phyloP scores from a whole-genome alignment of 2,113 vertebrate species.

The Castor canadensis region DNA sequence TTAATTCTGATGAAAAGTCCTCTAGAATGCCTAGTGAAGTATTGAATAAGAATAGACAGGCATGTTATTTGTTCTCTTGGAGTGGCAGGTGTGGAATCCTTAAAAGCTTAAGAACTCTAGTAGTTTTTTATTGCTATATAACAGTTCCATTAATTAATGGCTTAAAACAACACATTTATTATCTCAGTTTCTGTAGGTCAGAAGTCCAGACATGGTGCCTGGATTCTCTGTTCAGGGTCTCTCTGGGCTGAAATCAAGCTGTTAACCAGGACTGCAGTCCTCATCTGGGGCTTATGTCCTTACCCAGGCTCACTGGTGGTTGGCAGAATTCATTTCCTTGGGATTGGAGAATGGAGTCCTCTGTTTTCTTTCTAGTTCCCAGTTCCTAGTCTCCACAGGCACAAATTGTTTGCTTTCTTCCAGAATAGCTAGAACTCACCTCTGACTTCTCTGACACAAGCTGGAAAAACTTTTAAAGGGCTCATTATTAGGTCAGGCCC shows the following conservation, averaged over 20 bases:
- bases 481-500: not conserved
- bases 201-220: not conserved
- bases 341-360: not conserved
- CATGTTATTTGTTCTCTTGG: not conserved
- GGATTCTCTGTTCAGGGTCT: not conserved
- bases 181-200: not conserved
- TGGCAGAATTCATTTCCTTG: not conserved
- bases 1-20: not conserved
- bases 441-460: not conserved
- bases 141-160: not conserved
- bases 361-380: not conserved
- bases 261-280: not conserved
- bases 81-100: not conserved
- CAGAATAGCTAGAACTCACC: not conserved
- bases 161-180: not conserved
- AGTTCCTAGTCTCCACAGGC: not conserved
- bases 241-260: not conserved
- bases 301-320: not conserved
- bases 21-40: not conserved
- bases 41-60: not conserved
- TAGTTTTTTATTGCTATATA: not conserved
- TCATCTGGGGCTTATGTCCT: not conserved
- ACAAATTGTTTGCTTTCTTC: not conserved
- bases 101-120: not conserved
- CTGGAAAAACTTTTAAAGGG: not conserved